Conservation (phyloP, 2,888 invertebrate species). For the Tetranychus piercei region DNA sequence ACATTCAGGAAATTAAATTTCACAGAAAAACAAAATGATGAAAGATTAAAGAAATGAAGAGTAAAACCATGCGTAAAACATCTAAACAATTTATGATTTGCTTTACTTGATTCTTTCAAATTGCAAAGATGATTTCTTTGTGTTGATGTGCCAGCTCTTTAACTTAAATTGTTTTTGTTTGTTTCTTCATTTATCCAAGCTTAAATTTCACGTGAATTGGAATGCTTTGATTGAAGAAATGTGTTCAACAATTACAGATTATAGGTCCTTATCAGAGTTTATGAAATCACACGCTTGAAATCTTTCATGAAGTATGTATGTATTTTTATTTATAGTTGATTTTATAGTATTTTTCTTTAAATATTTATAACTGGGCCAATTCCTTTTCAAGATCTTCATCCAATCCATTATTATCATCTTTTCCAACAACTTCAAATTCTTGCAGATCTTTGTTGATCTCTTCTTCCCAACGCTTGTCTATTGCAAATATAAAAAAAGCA, state of each 20-base stretch:
- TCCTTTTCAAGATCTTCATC: slow-evolving; percentile 48
- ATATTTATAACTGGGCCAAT: slow-evolving; percentile 42
- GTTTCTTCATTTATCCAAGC: no score
- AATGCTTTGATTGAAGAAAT: no score
- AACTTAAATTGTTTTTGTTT: background rate
- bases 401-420: slow-evolving; percentile 31
- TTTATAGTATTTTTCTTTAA: background rate
- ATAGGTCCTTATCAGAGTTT: no score
- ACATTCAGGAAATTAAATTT: no score
- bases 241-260: no score
- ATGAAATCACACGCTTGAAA: background rate
- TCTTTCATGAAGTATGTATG: background rate
- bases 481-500: background rate
- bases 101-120: background rate
- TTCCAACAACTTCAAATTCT: slow-evolving; percentile 70
- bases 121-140: background rate
- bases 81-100: background rate
- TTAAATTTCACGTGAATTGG: no score
- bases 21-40: no score
- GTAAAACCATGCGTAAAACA: background rate
- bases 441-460: slow-evolving; percentile 84
- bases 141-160: background rate
- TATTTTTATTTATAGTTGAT: background rate
- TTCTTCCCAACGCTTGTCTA: slow-evolving; percentile 48
- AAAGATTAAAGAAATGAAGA: background rate